A percentile compares a stretch with the other conserved stretches of the same genome.
These are phyloP conservation scores for Eulemur rufifrons DNA, from an alignment of 2,113 vertebrate genomes.

Conservation along the genomic window DNA sequence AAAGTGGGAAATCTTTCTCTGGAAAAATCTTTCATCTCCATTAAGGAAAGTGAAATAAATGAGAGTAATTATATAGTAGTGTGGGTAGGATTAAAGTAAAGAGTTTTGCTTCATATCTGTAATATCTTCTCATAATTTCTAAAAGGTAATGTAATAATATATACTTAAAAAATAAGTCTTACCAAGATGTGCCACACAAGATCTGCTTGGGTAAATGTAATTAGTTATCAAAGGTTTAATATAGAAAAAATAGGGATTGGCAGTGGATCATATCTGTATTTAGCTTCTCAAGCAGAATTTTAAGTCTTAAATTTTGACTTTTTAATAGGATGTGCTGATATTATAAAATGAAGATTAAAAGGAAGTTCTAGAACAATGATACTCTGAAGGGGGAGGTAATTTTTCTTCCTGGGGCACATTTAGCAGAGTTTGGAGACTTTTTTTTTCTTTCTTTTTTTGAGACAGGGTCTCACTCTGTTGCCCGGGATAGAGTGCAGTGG, in stretches of 20 bases:
- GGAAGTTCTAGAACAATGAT: neutral
- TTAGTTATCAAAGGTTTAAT: neutral
- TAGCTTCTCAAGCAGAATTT: neutral
- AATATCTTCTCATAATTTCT: neutral
- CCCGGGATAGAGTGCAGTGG: too few relatives aligned
- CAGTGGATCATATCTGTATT: neutral
- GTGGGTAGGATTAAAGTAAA: neutral
- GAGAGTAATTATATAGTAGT: neutral
- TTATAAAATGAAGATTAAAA: neutral
- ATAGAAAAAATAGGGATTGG: neutral
- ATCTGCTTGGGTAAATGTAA: neutral
- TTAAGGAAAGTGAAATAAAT: neutral
- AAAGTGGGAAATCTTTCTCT: neutral
- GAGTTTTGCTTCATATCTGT: neutral
- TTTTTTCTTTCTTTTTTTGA: neutral
- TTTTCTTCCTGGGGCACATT: neutral
- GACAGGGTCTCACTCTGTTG: too few relatives aligned
- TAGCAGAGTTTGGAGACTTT: neutral
- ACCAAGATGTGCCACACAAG: neutral
- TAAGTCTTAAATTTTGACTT: neutral
- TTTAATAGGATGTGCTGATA: neutral
- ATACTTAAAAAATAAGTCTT: neutral
- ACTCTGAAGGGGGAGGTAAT: neutral
- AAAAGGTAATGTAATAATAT: constrained; percentile 13
- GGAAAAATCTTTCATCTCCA: neutral